Percentiles rank a stretch among this genome's conserved stretches.
Evolutionary conservation across 2,113 vertebrate species (phyloP).

Genomic region (Nibea coibor): DNA sequence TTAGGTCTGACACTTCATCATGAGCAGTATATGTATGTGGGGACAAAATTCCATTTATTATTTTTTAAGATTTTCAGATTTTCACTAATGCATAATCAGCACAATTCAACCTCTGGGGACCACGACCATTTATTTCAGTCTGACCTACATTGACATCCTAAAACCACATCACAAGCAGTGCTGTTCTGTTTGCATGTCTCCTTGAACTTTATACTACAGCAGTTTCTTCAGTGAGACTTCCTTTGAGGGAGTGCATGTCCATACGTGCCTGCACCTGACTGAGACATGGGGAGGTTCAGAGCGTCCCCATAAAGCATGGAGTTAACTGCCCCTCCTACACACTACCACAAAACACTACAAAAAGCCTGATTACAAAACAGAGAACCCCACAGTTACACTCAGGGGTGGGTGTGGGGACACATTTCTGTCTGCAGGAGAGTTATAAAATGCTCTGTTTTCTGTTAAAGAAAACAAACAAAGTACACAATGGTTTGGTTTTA

Average conservation of each 20-base stretch:
- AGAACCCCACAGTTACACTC: conserved; percentile 30
- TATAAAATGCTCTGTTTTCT: conserved; percentile 10
- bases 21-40: no score
- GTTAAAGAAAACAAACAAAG: conserved; percentile 40
- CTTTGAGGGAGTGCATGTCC: conserved; percentile 29
- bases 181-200: background rate
- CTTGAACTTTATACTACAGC: conserved; percentile 4
- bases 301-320: conserved; percentile 39
- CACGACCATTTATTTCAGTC: background rate
- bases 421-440: conserved; percentile 22
- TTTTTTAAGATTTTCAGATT: background rate
- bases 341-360: conserved; percentile 18
- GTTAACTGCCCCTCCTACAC: conserved; percentile 39
- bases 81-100: background rate
- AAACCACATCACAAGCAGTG: background rate
- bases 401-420: background rate
- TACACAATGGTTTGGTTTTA: conserved; percentile 52
- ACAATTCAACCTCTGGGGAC: no score
- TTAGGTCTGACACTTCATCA: no score
- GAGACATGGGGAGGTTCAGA: conserved; percentile 15
- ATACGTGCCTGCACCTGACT: conserved; percentile 51
- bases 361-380: background rate
- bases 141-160: background rate
- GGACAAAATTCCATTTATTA: no score
- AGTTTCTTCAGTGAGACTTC: conserved; percentile 20